phyloP scores from a whole-genome alignment of 2,113 vertebrate genomes.

The Rhynchomys soricoides region DNA sequence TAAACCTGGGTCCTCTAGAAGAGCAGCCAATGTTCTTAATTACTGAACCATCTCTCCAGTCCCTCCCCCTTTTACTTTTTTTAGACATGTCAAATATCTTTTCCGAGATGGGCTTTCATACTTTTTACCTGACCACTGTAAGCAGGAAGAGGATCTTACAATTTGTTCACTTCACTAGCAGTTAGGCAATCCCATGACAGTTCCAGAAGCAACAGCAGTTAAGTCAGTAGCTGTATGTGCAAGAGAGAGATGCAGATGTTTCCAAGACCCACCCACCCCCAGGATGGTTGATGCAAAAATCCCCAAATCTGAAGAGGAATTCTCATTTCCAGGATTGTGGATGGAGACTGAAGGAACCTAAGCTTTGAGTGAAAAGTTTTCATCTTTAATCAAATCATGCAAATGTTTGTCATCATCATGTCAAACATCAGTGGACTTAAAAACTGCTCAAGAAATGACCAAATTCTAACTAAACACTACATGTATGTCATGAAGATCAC shows the following conservation, averaged over 20 bases:
- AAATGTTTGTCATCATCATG: conserved; percentile 43
- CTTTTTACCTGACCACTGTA: neutral
- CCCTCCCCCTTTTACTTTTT: neutral
- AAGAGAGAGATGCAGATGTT: neutral
- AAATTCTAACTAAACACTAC: conserved; percentile 48
- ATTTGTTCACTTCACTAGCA: neutral
- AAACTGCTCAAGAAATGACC: conserved; percentile 45
- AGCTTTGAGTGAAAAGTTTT: conserved; percentile 13
- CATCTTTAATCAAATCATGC: neutral
- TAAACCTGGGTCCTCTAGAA: no score
- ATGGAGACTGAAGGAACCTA: neutral
- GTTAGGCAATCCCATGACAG: neutral
- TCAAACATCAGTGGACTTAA: conserved; percentile 9
- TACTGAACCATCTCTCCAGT: no score
- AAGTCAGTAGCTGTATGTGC: neutral
- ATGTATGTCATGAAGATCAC: conserved; percentile 31
- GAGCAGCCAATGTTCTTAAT: no score
- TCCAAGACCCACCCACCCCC: neutral
- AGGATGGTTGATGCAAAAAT: neutral
- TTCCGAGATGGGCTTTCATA: neutral
- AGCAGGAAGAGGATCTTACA: neutral
- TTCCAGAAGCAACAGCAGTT: neutral
- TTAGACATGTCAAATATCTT: neutral
- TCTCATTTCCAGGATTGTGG: neutral
- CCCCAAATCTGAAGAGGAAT: neutral